Evolutionary conservation across 2,888 invertebrate genomes (phyloP).

Genomic region (Drosophila melanosoma): DNA sequence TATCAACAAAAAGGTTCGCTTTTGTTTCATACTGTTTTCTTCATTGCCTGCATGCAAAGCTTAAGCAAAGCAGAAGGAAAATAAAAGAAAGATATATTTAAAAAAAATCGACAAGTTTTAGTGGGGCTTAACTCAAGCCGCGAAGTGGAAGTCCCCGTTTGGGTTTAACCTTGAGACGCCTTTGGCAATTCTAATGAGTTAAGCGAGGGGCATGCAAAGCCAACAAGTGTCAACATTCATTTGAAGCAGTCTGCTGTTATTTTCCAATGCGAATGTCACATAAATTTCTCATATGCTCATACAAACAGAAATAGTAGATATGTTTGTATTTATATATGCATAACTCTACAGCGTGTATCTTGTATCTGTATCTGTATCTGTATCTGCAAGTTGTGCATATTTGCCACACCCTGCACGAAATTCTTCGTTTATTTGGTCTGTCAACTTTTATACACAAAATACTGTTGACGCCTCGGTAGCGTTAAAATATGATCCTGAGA

Average conservation of each 20-base stretch:
- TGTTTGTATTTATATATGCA: slow-evolving; percentile 17
- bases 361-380: slow-evolving; percentile 39
- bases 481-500: slow-evolving; percentile 22
- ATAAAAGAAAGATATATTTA: slow-evolving; percentile 9
- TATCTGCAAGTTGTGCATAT: slow-evolving; percentile 57
- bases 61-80: slow-evolving; percentile 15
- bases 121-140: slow-evolving; percentile 19
- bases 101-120: slow-evolving; percentile 10
- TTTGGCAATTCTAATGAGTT: slow-evolving; percentile 64
- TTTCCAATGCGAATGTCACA: slow-evolving; percentile 69
- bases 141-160: slow-evolving; percentile 20
- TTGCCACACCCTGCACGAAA: slow-evolving; percentile 68
- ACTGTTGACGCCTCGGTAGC: slow-evolving; percentile 61
- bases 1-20: slow-evolving; percentile 55
- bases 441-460: slow-evolving; percentile 68
- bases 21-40: slow-evolving; percentile 37
- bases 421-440: slow-evolving; percentile 70
- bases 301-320: slow-evolving; percentile 14
- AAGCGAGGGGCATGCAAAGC: slow-evolving; percentile 38
- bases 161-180: slow-evolving; percentile 58
- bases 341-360: slow-evolving; percentile 44
- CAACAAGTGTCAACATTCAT: slow-evolving; percentile 79
- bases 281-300: slow-evolving; percentile 67
- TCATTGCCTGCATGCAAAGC: slow-evolving; percentile 13
- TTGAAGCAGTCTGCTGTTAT: slow-evolving; percentile 66